Evolutionary conservation across 2,797 vertebrate genomes (phyloP), one percentile per base, ranked within the genome.

Genomic region (Pipistrellus pygmaeus): DNA sequence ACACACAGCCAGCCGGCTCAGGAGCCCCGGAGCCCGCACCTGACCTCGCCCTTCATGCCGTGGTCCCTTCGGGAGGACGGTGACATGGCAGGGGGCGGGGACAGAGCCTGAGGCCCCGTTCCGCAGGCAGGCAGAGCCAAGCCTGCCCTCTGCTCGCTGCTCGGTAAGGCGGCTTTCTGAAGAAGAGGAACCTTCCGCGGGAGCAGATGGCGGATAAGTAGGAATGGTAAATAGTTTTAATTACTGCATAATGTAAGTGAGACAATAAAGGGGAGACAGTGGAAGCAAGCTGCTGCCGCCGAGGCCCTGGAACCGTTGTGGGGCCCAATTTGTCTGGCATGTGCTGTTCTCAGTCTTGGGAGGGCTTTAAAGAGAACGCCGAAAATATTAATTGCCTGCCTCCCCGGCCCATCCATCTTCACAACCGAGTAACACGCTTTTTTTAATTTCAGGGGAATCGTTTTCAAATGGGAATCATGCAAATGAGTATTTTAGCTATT

Each of bases 401-500:
- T 98, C 98, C 97, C 98, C 98, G 98, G 98, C 98, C 98, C 98
- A 98, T 99, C 98, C 98, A 98, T 99, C 98, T 98, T 98, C 97
- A 86, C 97, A 98, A 98, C 96, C 97, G 98, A 98, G 98, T 96
- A 97, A 97, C 98, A 98, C 97, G 98, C 98, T 98, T 97, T 98
- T 98, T 98, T 98, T 98, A 98, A 98, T 98, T 98, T 96, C 98
- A 98, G 97, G 98, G 98, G 98, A 98, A 98, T 98, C 97, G 98
- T 98, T 98, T 98, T 97, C 98, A 98, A 98, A 98, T 98, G 98
- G 98, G 98, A 98, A 98, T 99, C 98, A 98, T 98, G 98, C 98
- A 99, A 99, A 99, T 99, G 98, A 98, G 98, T 98, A 98, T 98
- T 98, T 99, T 99, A 99, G 98, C 98, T 99, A 99, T 99, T 99